Percentiles rank a stretch among this genome's conserved stretches.
Conservation (phyloP, 2,888 invertebrate genomes). For the Leuctra nigra region DNA sequence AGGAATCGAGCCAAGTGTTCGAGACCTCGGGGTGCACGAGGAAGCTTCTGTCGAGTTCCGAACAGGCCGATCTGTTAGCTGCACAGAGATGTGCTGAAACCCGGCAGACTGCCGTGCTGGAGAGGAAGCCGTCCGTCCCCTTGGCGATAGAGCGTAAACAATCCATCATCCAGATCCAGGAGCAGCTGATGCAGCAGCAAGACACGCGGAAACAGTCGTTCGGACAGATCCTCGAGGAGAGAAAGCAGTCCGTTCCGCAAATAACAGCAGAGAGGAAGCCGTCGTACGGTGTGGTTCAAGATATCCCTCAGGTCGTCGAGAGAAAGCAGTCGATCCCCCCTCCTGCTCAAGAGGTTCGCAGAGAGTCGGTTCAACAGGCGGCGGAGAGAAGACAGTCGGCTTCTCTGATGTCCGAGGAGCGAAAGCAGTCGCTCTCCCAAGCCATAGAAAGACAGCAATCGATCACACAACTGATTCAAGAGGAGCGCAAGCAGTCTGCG, state of each 20-base stretch:
- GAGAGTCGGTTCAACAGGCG: too few relatives aligned
- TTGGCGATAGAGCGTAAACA: neutral
- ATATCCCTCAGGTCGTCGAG: neutral
- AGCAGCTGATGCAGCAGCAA: neutral
- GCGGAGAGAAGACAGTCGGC: neutral
- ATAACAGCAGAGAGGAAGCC: neutral
- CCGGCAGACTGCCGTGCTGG: neutral
- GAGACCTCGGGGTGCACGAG: neutral
- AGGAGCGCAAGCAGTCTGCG: neutral
- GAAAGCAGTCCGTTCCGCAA: neutral
- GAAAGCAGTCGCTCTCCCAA: neutral
- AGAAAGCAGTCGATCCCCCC: neutral
- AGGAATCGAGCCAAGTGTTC: constrained; percentile 14
- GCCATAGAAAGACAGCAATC: too few relatives aligned
- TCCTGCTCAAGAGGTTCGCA: too few relatives aligned
- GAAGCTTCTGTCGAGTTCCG: constrained; percentile 7
- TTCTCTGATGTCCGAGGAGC: neutral
- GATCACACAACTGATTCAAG: too few relatives aligned
- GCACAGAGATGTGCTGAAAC: neutral
- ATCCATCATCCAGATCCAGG: too few relatives aligned
- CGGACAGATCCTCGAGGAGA: neutral
- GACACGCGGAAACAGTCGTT: neutral
- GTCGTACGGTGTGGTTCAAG: neutral
- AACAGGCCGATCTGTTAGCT: neutral
- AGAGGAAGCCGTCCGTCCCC: neutral